These are phyloP conservation scores for Chaetodon trifascialis DNA, from an alignment of 2,113 vertebrate species.

Conservation along the genomic window DNA sequence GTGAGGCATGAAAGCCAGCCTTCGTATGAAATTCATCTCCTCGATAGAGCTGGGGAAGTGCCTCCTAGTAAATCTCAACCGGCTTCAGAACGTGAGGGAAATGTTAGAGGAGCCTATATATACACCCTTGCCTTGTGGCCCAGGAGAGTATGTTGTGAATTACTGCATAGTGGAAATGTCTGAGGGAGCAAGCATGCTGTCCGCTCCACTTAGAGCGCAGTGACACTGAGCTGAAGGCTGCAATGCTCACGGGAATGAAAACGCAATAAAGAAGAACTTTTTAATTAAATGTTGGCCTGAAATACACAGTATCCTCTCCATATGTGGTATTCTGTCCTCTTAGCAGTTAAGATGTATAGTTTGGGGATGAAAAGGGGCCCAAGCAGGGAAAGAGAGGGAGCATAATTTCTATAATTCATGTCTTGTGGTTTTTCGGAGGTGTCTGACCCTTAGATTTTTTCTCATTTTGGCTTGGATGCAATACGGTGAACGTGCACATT, in stretches of 20 bases:
- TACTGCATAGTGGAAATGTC: slow-evolving; percentile 71
- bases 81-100: slow-evolving; percentile 63
- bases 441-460: slow-evolving; percentile 15
- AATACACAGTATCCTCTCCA: background rate
- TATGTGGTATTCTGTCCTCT: slow-evolving; percentile 8
- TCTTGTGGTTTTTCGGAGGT: slow-evolving; percentile 4
- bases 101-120: slow-evolving; percentile 71
- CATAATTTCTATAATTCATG: slow-evolving; percentile 6
- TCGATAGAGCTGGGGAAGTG: slow-evolving; percentile 53
- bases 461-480: slow-evolving; percentile 2
- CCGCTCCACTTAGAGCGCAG: slow-evolving; percentile 42
- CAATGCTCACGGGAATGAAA: slow-evolving; percentile 20
- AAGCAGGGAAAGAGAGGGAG: slow-evolving; percentile 6
- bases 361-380: background rate
- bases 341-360: slow-evolving; percentile 1
- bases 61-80: slow-evolving; percentile 30
- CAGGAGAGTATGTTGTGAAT: slow-evolving; percentile 69
- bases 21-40: slow-evolving; percentile 65
- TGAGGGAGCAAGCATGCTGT: slow-evolving; percentile 60
- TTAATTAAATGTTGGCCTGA: slow-evolving; percentile 22
- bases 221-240: slow-evolving; percentile 30
- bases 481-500: slow-evolving; percentile 9
- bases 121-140: slow-evolving; percentile 54
- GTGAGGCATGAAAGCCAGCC: slow-evolving; percentile 65
- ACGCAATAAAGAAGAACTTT: slow-evolving; percentile 18